Base-by-base conservation (phyloP, 2,888 invertebrate genomes). In the Pollenia griseotomentosa region DNA sequence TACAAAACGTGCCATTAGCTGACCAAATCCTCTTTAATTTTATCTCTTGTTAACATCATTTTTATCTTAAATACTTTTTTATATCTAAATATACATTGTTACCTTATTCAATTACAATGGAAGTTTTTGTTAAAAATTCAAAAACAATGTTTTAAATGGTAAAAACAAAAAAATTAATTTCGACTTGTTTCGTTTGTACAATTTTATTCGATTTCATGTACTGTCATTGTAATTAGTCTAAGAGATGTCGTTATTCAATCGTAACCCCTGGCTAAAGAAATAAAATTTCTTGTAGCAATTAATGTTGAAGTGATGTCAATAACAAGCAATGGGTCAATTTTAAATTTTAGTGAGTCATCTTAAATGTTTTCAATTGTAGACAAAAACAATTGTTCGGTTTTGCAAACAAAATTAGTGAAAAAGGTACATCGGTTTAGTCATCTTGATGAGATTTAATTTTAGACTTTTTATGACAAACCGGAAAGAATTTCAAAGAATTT, bases 151-250 rank as follows among this genome's bases (percentile, higher is more conserved):
- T 57, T 44, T 46, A 73, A 81, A 55, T 65, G 46, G 16, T 48
- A 44, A 53, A 63, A 71, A 7, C 3, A 2, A 55, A 65, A 63
- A 46, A 42, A 63, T 61, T 61, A 80, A 71, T 63, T 63, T 46
- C 66, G 16, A n/a, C 10, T 68, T 61, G 9, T 71, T 48, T 75
- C 16, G 44, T 53, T 70, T 55, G 53, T 44, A 44, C 23, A 70
- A 80, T 70, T 66, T 63, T 16, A 40, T 44, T 57, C 10, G 19
- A 53, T 19, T 19, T 77, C 11, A 23, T 59, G 44, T 59, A 16
- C 11, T 70, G 75, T 65, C 82, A 70, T 53, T 53, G 61, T 57
- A 73, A 81, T 81, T 53, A 81, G 78, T 78, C 85, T 85, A 42
- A 70, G 63, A 14, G 12, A 6, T 42, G 48, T 59, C 63, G 51